A percentile compares a stretch with the other conserved stretches of the same genome.
Evolutionary conservation across 2,797 vertebrate genomes (phyloP).

Genomic region (Ptychobarbus kaznakovi): DNA sequence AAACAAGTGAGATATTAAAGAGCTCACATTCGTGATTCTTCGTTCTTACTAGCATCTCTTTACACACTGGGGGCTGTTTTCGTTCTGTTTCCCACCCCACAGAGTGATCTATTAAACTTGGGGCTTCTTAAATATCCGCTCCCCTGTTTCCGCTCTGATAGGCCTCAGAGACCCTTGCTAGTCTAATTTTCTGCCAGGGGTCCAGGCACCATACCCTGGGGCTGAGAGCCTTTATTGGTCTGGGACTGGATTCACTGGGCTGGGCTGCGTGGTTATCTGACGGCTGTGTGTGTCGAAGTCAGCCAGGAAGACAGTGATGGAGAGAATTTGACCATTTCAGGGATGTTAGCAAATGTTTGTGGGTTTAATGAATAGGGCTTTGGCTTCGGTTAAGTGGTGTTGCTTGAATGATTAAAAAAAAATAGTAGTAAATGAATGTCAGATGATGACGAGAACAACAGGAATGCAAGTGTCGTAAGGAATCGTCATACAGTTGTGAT

Average conservation of each 20-base stretch:
- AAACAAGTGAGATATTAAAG: neutral
- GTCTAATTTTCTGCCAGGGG: conserved; percentile 62
- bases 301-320: conserved; percentile 10
- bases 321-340: conserved; percentile 25
- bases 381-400: conserved; percentile 1
- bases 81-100: conserved; percentile 66
- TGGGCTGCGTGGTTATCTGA: conserved; percentile 50
- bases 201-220: conserved; percentile 61
- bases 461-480: neutral
- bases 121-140: conserved; percentile 71
- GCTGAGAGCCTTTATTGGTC: conserved; percentile 61
- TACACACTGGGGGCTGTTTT: conserved; percentile 63
- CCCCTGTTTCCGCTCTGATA: conserved; percentile 66
- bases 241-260: conserved; percentile 59
- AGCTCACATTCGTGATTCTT: neutral
- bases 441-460: conserved; percentile 49
- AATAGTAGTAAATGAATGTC: neutral
- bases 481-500: neutral
- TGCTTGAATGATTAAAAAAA: neutral
- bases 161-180: conserved; percentile 59
- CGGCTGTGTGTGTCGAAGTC: conserved; percentile 40
- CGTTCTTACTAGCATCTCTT: conserved; percentile 9
- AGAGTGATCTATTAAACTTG: conserved; percentile 73
- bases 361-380: conserved; percentile 22
- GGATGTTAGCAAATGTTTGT: conserved; percentile 15